Evolutionary conservation across 2,888 invertebrate species (phyloP), one percentile per base, ranked within the genome.

Genomic region (Cartodere bifasciata): DNA sequence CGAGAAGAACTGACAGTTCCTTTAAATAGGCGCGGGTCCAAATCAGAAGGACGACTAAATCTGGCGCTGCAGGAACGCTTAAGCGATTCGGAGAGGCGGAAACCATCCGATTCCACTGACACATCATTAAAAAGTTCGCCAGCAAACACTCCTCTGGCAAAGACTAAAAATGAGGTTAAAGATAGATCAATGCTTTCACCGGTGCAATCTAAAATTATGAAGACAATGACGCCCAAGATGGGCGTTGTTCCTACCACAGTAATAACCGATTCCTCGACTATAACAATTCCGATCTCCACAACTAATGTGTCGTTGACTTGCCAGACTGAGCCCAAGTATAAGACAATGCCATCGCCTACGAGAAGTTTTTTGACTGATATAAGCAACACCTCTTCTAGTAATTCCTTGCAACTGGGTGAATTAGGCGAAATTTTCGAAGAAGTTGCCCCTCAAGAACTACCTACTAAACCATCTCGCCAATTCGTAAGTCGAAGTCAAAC

Each of bases 41-140:
- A 83, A 40, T 83, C 83, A 3, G 85, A 85, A 58, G 83, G 84
- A 2, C 75, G 82, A 32, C 60, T 85, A 38, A 83, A 82, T 47
- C 61, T 75, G 6, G 70, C 75, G 9, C 58, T 79, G 27, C 77
- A 78, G 46, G 78, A 74, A 43, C 60, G 69, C 28, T 54, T 69
- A 17, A 64, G 70, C 2, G 70, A 72, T 42, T 60, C 67, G 6
- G 68, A 72, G 38, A 46, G 53, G 17, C 43, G 55, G 26, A 76
- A 74, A 50, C 67, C 50, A 5, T 28, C 40, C 13, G 37, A 32
- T 6, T 32, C 31, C 21, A 17, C 17, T 13, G 16, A 17, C 5
- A 28, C 31, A 29, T 40, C 38, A 33, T 24, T 24, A 9, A 38
- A 39, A 32, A 16, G 30, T 5, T 9, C 23, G 16, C 35, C 32